Conservation (phyloP, 2,888 invertebrate species). For the Endomychus coccineus region DNA sequence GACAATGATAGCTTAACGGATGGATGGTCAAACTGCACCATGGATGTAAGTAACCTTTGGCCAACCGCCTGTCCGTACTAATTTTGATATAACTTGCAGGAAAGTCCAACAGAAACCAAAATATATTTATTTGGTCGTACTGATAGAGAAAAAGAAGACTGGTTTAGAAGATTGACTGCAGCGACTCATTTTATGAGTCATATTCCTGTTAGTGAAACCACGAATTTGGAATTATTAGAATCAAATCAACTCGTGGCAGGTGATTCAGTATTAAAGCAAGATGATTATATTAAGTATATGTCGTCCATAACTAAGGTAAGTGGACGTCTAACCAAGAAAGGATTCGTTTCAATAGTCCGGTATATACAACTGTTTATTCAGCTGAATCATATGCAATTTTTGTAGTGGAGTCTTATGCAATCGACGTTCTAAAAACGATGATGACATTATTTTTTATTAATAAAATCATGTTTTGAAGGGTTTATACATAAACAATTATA, state of each 20-base stretch:
- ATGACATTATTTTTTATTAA: too few species aligned
- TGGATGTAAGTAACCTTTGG: slow-evolving; percentile 18
- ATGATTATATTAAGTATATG: slow-evolving; percentile 38
- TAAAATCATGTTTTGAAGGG: too few species aligned
- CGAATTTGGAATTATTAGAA: background rate
- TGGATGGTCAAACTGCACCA: slow-evolving; percentile 26
- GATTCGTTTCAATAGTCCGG: too few species aligned
- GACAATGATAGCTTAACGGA: slow-evolving; percentile 24
- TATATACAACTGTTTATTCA: too few species aligned
- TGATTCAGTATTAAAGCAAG: slow-evolving; percentile 21
- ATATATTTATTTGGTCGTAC: slow-evolving; percentile 60
- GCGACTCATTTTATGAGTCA: slow-evolving; percentile 25
- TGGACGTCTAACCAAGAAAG: too few species aligned
- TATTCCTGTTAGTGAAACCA: slow-evolving; percentile 1
- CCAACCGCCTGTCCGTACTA: background rate
- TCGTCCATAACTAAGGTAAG: slow-evolving; percentile 32
- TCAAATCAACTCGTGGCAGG: background rate
- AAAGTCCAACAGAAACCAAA: slow-evolving; percentile 26
- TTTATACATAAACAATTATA: too few species aligned
- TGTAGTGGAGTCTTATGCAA: too few species aligned
- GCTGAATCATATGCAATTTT: too few species aligned
- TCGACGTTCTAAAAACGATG: too few species aligned
- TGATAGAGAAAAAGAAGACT: slow-evolving; percentile 86
- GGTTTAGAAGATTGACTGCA: slow-evolving; percentile 51
- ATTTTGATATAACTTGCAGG: slow-evolving; percentile 22